Base-by-base conservation (phyloP, 2,113 vertebrate species). In the Hippocampus mohnikei region DNA sequence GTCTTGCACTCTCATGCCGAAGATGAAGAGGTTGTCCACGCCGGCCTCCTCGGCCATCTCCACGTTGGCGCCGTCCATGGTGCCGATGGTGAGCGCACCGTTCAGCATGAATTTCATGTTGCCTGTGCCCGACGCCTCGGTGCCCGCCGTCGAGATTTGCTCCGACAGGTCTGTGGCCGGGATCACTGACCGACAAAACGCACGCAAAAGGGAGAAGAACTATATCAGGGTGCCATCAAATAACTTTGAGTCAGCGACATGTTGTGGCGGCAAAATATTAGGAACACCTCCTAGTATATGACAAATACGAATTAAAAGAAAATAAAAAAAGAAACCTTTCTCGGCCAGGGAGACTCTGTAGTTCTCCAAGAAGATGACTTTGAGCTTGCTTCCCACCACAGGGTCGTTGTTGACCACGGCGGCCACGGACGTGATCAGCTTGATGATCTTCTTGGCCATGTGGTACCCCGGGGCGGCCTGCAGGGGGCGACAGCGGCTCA, bases 31-130 rank as follows among this genome's bases (percentile, higher is more conserved):
- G 87, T 98, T 99, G 68, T 97, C 95, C 77, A 96, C 93, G 8
- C 96, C 95, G 0, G 96, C 97, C 82, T 99, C 97, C 82, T 99
- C 96, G 0, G 95, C 97, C 97, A 99, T 99, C 83, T 99, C 97
- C 76, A 99, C 96, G 0, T 98, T 99, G 89, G 97, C 97, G 1
- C 97, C 96, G 9, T 99, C 97, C 96, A 99, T 96, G 71, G 97
- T 99, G 81, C 97, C 97, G 0, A 99, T 97, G 85, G 97, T 99
- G 83, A 99, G 93, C 0, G 97, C 96, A 0, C 97, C 96, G 0
- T 99, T 99, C 82, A 99, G 88, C 97, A 99, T 99, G 92, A 99
- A 99, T 79, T 99, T 99, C 97, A 99, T 99, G 86, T 99, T 99
- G 4, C 97, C 97, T 0, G 97, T 99, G 1, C 97, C 97, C 0